phyloP scores from a whole-genome alignment of 1,140 invertebrate species.

The Matsumurasca onukii region DNA sequence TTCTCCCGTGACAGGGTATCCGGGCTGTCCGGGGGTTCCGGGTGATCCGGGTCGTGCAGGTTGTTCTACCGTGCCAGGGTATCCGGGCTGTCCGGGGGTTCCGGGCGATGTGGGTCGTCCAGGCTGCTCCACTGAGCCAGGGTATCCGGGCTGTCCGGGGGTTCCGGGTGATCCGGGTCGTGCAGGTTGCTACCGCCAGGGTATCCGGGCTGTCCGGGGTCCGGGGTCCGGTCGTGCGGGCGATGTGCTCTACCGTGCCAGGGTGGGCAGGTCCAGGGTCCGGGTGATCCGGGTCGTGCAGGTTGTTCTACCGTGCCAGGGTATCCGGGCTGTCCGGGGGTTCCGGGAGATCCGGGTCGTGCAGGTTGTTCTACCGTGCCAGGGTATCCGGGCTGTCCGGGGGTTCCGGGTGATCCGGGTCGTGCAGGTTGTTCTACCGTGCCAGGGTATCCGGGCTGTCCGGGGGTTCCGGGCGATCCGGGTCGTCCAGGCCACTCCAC shows the following conservation, averaged over 20 bases:
- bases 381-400: conserved; percentile 39
- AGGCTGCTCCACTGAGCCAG: conserved; percentile 34
- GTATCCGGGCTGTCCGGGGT: conserved; percentile 35
- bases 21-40: conserved; percentile 26
- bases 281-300: conserved; percentile 41
- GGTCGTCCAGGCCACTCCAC: conserved; percentile 30
- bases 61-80: not conserved
- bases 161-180: conserved; percentile 28
- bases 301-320: conserved; percentile 42
- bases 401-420: conserved; percentile 41
- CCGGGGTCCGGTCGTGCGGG: conserved; percentile 33
- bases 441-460: conserved; percentile 37
- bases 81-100: not conserved
- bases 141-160: conserved; percentile 34
- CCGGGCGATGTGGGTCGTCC: conserved; percentile 32
- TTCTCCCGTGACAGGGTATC: conserved; percentile 19
- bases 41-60: conserved; percentile 34
- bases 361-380: conserved; percentile 34
- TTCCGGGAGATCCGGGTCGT: conserved; percentile 37
- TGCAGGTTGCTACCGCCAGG: conserved; percentile 39
- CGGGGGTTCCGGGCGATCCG: conserved; percentile 37
- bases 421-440: conserved; percentile 43
- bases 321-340: conserved; percentile 34
- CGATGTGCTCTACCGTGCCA: conserved; percentile 34
- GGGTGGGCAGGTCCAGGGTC: conserved; percentile 38